A percentile compares a stretch with the other conserved stretches of the same genome.
phyloP scores from a whole-genome alignment of 53 echinoderm and acorn worm genomes.

The Paracentrotus lividus region DNA sequence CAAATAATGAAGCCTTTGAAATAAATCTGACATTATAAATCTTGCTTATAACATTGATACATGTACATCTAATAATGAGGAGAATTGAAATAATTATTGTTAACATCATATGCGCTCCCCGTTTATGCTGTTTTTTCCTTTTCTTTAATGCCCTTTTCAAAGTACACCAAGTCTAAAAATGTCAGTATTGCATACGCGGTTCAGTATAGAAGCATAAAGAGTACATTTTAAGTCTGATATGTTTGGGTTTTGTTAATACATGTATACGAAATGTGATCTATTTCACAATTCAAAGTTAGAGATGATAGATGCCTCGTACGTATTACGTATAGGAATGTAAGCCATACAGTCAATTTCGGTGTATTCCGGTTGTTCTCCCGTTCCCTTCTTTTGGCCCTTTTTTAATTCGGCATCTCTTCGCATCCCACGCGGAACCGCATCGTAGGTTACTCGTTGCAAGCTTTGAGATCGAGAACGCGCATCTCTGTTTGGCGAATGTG shows the following conservation, averaged over 20 bases:
- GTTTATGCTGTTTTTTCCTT: too few species aligned
- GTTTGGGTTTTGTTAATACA: neutral
- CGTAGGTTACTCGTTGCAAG: conserved; percentile 47
- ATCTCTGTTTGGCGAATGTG: neutral
- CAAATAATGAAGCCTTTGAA: too few species aligned
- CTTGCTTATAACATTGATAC: too few species aligned
- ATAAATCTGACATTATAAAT: too few species aligned
- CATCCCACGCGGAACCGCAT: conserved; percentile 14
- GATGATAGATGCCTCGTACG: conserved; percentile 47
- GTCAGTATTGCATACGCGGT: too few species aligned
- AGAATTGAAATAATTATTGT: too few species aligned
- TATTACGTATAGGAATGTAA: neutral
- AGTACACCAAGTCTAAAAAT: too few species aligned
- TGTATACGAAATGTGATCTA: too few species aligned
- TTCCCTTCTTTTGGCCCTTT: neutral
- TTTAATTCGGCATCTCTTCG: neutral
- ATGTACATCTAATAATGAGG: too few species aligned
- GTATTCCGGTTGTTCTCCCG: conserved; percentile 30
- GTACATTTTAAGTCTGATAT: neutral
- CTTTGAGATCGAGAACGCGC: conserved; percentile 33
- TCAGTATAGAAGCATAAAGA: neutral
- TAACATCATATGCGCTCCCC: too few species aligned
- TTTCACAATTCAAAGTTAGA: conserved; percentile 48
- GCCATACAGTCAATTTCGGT: conserved; percentile 56
- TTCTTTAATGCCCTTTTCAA: too few species aligned